These are phyloP conservation scores for Halisarca cf. caerulea DNA, from an alignment of 37 sponge, comb jelly and placozoan genomes.

Conservation along the genomic window DNA sequence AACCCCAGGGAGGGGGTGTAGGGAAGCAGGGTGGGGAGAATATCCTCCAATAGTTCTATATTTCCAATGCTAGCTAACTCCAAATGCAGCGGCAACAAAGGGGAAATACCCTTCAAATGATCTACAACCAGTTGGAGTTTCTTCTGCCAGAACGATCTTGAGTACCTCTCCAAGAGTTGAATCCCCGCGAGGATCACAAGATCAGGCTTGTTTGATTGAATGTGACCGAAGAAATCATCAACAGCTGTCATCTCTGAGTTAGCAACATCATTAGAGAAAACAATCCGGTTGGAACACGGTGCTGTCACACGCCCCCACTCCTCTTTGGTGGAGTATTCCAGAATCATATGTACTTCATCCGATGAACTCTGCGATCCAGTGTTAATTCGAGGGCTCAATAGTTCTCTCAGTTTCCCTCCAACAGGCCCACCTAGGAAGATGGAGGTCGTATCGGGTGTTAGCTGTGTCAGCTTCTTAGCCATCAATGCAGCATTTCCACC, in stretches of 20 bases:
- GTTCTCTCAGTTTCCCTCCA: slow-evolving; percentile 56
- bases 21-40: slow-evolving; percentile 48
- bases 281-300: slow-evolving; percentile 87
- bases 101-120: slow-evolving; percentile 33
- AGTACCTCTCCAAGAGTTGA: slow-evolving; percentile 75
- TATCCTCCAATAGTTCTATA: slow-evolving; percentile 40
- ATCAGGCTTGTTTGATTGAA: slow-evolving; percentile 46
- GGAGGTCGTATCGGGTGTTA: slow-evolving; percentile 31
- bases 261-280: slow-evolving; percentile 86
- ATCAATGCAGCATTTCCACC: slow-evolving; percentile 96
- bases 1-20: slow-evolving; percentile 84
- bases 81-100: slow-evolving; percentile 63
- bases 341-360: slow-evolving; percentile 90
- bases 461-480: slow-evolving; percentile 60
- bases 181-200: slow-evolving; percentile 80
- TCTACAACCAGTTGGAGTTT: slow-evolving; percentile 32
- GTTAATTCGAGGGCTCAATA: slow-evolving; percentile 34
- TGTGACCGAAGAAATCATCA: slow-evolving; percentile 38
- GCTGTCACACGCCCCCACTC: slow-evolving; percentile 68
- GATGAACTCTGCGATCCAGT: background rate
- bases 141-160: slow-evolving; percentile 25
- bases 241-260: slow-evolving; percentile 75
- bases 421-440: slow-evolving; percentile 76
- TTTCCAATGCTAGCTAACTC: slow-evolving; percentile 89
- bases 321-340: slow-evolving; percentile 79